Conservation (phyloP, 2,797 vertebrate genomes). For the Spheniscus humboldti region DNA sequence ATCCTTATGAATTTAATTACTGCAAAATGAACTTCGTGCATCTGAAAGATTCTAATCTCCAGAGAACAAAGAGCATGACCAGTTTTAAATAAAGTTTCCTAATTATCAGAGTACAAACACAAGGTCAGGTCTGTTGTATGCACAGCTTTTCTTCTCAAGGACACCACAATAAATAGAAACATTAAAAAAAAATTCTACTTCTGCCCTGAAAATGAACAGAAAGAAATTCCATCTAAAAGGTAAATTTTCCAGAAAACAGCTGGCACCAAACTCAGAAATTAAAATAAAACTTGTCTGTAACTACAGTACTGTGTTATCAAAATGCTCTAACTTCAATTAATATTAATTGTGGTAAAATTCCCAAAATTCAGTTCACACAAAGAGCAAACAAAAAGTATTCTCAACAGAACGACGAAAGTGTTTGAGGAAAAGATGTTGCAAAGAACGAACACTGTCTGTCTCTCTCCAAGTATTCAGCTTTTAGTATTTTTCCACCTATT, state of each 20-base stretch:
- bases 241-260: neutral
- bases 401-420: neutral
- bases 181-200: neutral
- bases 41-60: neutral
- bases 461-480: neutral
- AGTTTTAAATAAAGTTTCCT: neutral
- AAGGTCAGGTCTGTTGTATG: neutral
- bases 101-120: neutral
- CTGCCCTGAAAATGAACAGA: neutral
- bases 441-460: neutral
- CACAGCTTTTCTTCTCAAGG: neutral
- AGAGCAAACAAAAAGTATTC: neutral
- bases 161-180: neutral
- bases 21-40: neutral
- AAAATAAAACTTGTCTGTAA: neutral
- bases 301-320: neutral
- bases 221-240: neutral
- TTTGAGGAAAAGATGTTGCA: neutral
- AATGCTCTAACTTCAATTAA: neutral
- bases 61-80: neutral
- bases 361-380: neutral
- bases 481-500: neutral
- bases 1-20: neutral
- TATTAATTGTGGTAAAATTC: neutral
- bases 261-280: neutral